A percentile compares a stretch with the other conserved stretches of the same genome.
Conservation (phyloP, 1,140 invertebrate genomes). For the Belonocnema kinseyi region DNA sequence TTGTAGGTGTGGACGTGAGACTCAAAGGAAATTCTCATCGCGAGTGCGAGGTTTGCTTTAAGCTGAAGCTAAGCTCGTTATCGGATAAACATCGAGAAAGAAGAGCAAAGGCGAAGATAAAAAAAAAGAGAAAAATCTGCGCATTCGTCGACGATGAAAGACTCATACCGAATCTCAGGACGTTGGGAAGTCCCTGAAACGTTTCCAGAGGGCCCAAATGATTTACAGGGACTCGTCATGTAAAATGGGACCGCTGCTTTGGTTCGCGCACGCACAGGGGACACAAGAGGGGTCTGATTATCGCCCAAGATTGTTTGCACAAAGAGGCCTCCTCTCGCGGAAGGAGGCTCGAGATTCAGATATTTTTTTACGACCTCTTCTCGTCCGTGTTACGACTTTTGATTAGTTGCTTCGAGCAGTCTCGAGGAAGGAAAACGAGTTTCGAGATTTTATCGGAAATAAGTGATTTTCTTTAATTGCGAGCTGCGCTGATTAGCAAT, state of each 20-base stretch:
- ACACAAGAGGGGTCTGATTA: slow-evolving; percentile 72
- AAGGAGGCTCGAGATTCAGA: slow-evolving; percentile 69
- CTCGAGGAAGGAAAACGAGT: slow-evolving; percentile 22
- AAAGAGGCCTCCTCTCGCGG: slow-evolving; percentile 61
- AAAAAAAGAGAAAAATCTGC: slow-evolving; percentile 44
- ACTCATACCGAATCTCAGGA: slow-evolving; percentile 65
- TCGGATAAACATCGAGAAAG: slow-evolving; percentile 61
- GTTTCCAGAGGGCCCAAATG: slow-evolving; percentile 66
- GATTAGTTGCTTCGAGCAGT: slow-evolving; percentile 50
- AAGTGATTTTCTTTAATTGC: slow-evolving; percentile 30
- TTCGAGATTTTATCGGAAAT: slow-evolving; percentile 18
- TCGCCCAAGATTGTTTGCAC: slow-evolving; percentile 71
- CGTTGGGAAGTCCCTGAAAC: slow-evolving; percentile 49
- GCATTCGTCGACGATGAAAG: slow-evolving; percentile 47
- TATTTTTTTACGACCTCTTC: slow-evolving; percentile 69
- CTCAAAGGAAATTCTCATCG: slow-evolving; percentile 22
- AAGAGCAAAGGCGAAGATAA: slow-evolving; percentile 52
- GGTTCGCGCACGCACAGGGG: slow-evolving; percentile 54
- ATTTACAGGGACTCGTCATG: slow-evolving; percentile 70
- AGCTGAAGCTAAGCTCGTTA: slow-evolving; percentile 62
- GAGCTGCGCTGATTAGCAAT: slow-evolving; percentile 4
- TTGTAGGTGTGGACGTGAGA: background rate
- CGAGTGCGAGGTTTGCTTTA: slow-evolving; percentile 32
- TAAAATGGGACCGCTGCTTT: slow-evolving; percentile 65
- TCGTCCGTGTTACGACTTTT: slow-evolving; percentile 55